phyloP scores from a whole-genome alignment of 2,113 vertebrate species.

The Chrysemys picta region DNA sequence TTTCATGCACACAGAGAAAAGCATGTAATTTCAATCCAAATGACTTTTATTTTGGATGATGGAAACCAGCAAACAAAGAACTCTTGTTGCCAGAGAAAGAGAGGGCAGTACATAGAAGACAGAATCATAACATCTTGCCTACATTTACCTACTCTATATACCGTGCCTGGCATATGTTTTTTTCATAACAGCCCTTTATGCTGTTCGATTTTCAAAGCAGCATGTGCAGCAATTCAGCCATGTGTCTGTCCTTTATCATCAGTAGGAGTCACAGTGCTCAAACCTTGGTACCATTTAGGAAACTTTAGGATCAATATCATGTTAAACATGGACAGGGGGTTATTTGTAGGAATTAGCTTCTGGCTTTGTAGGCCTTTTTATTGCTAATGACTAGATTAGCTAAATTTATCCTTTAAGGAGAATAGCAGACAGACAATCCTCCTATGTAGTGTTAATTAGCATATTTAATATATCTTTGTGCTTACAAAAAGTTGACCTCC shows the following conservation, averaged over 20 bases:
- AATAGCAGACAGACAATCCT: slow-evolving; percentile 12
- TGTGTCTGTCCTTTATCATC: rapidly evolving
- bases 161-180: rapidly evolving
- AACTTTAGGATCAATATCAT: slow-evolving; percentile 7
- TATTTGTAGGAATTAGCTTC: slow-evolving; percentile 18
- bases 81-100: not conserved
- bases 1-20: not conserved
- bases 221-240: not conserved
- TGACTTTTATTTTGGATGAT: not conserved
- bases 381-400: slow-evolving; percentile 40
- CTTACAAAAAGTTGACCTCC: not conserved
- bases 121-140: not conserved
- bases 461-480: not conserved
- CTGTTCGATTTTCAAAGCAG: slow-evolving; percentile 5
- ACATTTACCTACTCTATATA: rapidly evolving
- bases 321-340: slow-evolving; percentile 42
- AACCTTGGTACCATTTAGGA: not conserved
- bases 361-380: not conserved
- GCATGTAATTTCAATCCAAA: rapidly evolving
- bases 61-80: not conserved
- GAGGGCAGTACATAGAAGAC: not conserved
- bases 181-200: not conserved
- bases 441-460: slow-evolving; percentile 5
- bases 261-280: not conserved
- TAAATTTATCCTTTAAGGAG: slow-evolving; percentile 23